These are phyloP conservation scores for Loripinus fragilis DNA, from an alignment of 2,888 invertebrate genomes.

Conservation along the genomic window DNA sequence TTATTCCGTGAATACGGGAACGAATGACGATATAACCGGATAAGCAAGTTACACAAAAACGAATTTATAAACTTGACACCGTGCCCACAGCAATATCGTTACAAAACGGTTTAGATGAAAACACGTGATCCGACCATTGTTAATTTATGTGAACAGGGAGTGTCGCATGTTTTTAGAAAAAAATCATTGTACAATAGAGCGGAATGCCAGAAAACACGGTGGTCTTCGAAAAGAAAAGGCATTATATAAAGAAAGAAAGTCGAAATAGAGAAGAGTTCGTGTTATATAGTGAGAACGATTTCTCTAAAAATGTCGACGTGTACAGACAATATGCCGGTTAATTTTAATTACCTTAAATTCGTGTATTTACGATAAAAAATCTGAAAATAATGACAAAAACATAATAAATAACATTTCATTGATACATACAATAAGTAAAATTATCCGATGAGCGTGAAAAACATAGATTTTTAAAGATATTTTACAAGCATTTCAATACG, in stretches of 20 bases:
- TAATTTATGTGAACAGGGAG: conserved; percentile 10
- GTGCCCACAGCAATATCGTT: no score
- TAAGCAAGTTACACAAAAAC: no score
- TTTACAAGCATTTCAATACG: neutral
- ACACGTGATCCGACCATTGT: neutral
- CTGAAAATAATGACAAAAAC: neutral
- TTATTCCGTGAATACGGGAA: no score
- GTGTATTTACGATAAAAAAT: neutral
- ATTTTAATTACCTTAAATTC: neutral
- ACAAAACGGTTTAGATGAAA: no score
- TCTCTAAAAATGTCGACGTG: conserved; percentile 37
- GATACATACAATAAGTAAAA: neutral
- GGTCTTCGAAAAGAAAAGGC: no score
- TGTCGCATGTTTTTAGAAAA: neutral
- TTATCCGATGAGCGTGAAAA: neutral
- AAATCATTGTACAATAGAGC: no score
- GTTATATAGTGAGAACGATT: no score
- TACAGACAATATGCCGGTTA: conserved; percentile 4
- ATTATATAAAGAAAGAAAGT: no score
- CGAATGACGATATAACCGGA: no score
- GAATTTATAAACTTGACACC: no score
- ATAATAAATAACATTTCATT: neutral
- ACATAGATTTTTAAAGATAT: conserved; percentile 33
- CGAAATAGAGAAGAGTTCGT: no score
- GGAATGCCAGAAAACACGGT: no score